Base-by-base conservation (phyloP, 2,888 invertebrate genomes). In the Brachynemurus nebulosus region DNA sequence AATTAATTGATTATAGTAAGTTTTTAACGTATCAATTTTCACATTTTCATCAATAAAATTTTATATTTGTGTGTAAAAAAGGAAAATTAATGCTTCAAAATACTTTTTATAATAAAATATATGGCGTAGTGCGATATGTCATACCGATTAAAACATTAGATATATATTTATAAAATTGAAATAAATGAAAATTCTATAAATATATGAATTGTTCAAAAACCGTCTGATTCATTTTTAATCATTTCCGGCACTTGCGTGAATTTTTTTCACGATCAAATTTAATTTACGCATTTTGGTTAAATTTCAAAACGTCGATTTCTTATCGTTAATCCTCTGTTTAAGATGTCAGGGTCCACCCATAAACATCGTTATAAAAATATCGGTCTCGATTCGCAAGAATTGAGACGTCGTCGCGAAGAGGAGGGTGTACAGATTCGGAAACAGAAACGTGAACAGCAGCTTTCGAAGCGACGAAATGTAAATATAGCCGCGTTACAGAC, bases 391-490 rank as follows among this genome's bases (percentile, higher is more conserved):
- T 86, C 90, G 4, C 85, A 92, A 52, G 95, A 96, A 66, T 70
- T 95, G 55, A 75, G 96, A 40, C 76, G 95, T 42, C 71, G 95
- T 33, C 72, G 96, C 34, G 96, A 96, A 63, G 96, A 97, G 58
- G 95, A 95, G 64, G 95, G 95, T 19, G 86, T 97, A 20, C 95
- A 96, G 59, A 70, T 97, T 40, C 70, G 96, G 42, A 96, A 96
- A 71, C 91, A 91, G 57, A 95, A 95, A 65, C 70, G 95, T 49
- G 96, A 96, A 63, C 90, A 92, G 60, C 95, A 95, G 63, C 68
- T 95, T 27, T 89, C 86, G 51, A 95, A 95, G 67, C 71, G 91
- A 46, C 74, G 95, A 54, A 93, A 95, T 77, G 91, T 93, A 42
- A 64, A 65, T 53, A 55, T 59, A 27, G 61, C 60, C 42, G 55